Evolutionary conservation across 2,113 vertebrate genomes (phyloP).

Genomic region (Chaetorhynchus papuensis): DNA sequence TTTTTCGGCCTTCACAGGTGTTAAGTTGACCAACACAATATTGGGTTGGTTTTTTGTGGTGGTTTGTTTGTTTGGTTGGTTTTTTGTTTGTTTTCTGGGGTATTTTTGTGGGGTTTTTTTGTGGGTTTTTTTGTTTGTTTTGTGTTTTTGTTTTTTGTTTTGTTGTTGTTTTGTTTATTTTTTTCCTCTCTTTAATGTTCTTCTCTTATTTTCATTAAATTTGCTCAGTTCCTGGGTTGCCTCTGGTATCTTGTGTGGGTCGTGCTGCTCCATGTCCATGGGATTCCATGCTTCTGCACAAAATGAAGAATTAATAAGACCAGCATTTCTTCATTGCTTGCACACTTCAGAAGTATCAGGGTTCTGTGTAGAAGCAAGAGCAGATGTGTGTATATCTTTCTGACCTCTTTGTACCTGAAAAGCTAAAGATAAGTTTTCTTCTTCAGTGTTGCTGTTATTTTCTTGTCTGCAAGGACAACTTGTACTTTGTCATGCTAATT

Average conservation of each 20-base stretch:
- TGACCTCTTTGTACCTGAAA: neutral
- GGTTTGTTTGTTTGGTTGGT: neutral
- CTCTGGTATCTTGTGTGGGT: neutral
- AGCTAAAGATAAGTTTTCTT: neutral
- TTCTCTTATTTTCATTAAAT: neutral
- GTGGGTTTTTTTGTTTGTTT: neutral
- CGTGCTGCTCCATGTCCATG: fast-evolving
- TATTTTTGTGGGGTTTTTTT: too few relatives aligned
- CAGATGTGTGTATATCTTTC: neutral
- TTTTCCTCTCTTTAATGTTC: too few relatives aligned
- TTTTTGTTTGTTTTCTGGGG: too few relatives aligned
- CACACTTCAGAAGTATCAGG: neutral
- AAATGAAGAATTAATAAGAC: neutral
- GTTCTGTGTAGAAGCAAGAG: neutral
- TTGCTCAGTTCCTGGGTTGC: neutral
- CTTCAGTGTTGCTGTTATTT: neutral
- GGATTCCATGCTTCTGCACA: neutral
- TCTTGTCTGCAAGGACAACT: neutral
- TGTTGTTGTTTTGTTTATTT: neutral
- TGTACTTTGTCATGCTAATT: neutral
- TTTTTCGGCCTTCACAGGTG: neutral
- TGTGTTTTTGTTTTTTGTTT: too few relatives aligned
- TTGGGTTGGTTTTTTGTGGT: too few relatives aligned
- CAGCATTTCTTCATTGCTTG: neutral
- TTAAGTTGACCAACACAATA: neutral